Evolutionary conservation across 2,888 invertebrate genomes (phyloP), one percentile per base, ranked within the genome.

Genomic region (Leptura quadrifasciata): DNA sequence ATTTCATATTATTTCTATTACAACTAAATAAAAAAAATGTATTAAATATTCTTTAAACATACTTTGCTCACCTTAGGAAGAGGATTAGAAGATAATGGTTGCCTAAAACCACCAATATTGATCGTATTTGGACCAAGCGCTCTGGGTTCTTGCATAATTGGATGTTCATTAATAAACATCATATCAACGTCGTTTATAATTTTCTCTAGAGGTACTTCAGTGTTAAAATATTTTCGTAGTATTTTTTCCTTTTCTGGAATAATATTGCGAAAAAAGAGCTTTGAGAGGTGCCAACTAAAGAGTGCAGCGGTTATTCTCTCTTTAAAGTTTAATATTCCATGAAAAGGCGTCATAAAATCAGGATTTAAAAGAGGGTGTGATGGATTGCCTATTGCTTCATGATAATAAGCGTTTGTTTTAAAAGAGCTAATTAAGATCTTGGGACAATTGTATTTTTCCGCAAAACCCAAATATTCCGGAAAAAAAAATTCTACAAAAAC

Each of bases 81-180:
- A 64, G 18, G 18, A 12, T 39, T 47, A 0, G 12, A 2, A 6
- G 12, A 18, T 18, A 27, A 1, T 21, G 3, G 6, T 20, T 4
- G 0, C 21, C 52, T 47, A 9, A 20, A 21, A 21, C 21, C 12
- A 3, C 57, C 68, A 35, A 57, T 57, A 12, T 55, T 15, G 6
- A 68, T 68, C 3, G n/a, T n/a, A n/a, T n/a, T n/a, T n/a, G n/a
- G n/a, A n/a, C n/a, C n/a, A n/a, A n/a, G n/a, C n/a, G n/a, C 8
- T 18, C 35, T 27, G n/a, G n/a, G 17, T 12, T 4, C 18, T 31
- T 68, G 68, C 20, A 68, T 35, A 18, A 57, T 20, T 20, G 68
- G 68, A 67, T 74, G 68, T 9, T n/a, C 55, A 10, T 68, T 74
- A 17, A 68, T 9, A 17, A 74, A 63, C 20, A 65, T 12, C 69